Evolutionary conservation across 2,888 invertebrate species (phyloP), one percentile per base, ranked within the genome.

Genomic region (Drosophila parthenogenetica): DNA sequence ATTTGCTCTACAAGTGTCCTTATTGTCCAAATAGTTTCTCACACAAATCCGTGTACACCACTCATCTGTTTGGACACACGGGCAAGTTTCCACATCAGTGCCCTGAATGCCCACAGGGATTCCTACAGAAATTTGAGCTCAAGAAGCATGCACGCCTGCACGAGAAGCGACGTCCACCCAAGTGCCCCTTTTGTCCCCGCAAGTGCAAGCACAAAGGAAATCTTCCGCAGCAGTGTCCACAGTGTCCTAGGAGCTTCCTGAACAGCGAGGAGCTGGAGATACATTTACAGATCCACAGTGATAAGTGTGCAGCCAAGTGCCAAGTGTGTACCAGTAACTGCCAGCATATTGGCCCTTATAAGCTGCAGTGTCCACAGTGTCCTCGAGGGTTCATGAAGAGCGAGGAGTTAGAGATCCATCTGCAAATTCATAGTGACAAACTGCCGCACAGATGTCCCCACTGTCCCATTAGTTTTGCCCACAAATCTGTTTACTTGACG

Each of bases 401-500:
- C 11, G 51, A 43, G 0, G 71, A 73, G 5, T 51, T 71, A 1
- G 16, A 51, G 8, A 71, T 73, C 11, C 71, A 71, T 16, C 55
- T 59, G 1, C 74, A 60, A 48, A 73, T 71, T 3, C 71, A 71
- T 17, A 71, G 59, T 14, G 35, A 67, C 14, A 59, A 46, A 11
- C n/a, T 73, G 16, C 17, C 46, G 1, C 43, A 71, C 35, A 66
- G 67, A 22, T 71, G 71, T n/a, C 37, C 71, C 0, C 22, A 73
- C 22, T 71, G 71, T 2, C 67, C 71, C 1, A 40, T 37, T 5
- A 73, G 70, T 14, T 73, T 73, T 29, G 58, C 63, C 1, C 73
- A 73, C 35, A 75, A 69, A 45, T 14, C 53, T 0, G 63, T 40
- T n/a, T 69, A 29, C 8, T 17, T 35, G 5, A n/a, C 71, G 4